Conservation (phyloP, 2,888 invertebrate species). For the Mimachlamys varia region DNA sequence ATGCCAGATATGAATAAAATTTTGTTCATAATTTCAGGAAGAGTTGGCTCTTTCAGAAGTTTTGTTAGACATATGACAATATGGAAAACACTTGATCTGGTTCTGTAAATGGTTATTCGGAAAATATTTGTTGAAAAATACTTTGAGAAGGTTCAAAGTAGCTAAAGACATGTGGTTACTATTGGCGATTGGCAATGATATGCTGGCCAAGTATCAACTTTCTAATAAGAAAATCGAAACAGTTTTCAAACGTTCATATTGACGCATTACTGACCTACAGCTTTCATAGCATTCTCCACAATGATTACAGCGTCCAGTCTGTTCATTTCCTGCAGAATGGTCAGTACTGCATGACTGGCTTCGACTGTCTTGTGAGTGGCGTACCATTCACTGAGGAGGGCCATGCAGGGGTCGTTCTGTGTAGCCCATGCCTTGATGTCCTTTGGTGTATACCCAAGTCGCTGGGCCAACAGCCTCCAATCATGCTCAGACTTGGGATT, state of each 20-base stretch:
- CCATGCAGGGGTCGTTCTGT: conserved; percentile 78
- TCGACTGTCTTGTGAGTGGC: conserved; percentile 78
- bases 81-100: too few relatives aligned
- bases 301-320: conserved; percentile 74
- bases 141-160: too few relatives aligned
- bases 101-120: too few relatives aligned
- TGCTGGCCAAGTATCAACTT: too few relatives aligned
- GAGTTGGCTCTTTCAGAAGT: too few relatives aligned
- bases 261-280: conserved; percentile 60
- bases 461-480: conserved; percentile 76
- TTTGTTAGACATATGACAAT: too few relatives aligned
- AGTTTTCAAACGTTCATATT: background rate
- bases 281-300: conserved; percentile 77
- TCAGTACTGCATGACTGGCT: conserved; percentile 72
- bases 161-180: too few relatives aligned
- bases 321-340: conserved; percentile 76
- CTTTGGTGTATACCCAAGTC: conserved; percentile 76
- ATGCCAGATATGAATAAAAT: too few relatives aligned
- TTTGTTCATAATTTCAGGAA: too few relatives aligned
- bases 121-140: too few relatives aligned
- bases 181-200: too few relatives aligned
- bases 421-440: conserved; percentile 79
- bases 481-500: conserved; percentile 73
- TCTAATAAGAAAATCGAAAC: too few relatives aligned
- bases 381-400: conserved; percentile 79